Evolutionary conservation across 2,797 vertebrate species (phyloP).

Genomic region (Rhynchonycteris naso): DNA sequence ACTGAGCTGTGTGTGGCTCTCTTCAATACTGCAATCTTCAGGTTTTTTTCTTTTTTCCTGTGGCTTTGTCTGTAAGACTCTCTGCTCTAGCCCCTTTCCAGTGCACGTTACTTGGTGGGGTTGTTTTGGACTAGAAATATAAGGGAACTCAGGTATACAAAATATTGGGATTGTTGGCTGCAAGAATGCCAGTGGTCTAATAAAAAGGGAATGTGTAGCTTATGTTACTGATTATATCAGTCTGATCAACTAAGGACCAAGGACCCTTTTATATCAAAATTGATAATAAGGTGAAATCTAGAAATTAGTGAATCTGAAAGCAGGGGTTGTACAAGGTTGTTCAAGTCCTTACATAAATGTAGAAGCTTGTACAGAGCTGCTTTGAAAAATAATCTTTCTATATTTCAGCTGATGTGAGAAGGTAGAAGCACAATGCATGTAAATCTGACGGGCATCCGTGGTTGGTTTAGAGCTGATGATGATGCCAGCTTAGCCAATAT

Average conservation of each 20-base stretch:
- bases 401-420: neutral
- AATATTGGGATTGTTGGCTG: neutral
- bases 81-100: neutral
- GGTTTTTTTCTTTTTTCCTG: neutral
- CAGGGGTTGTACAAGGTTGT: neutral
- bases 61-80: neutral
- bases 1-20: neutral
- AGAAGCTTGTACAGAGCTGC: neutral
- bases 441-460: neutral
- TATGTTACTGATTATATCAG: neutral
- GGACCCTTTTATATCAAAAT: neutral
- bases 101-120: neutral
- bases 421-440: neutral
- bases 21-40: neutral
- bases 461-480: neutral
- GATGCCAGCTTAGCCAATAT: neutral
- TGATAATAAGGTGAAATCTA: conserved; percentile 8
- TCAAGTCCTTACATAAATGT: neutral
- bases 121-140: conserved; percentile 37
- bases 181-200: neutral
- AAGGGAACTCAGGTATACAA: neutral
- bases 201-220: neutral
- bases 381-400: neutral
- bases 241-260: neutral
- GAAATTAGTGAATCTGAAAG: neutral